phyloP scores from a whole-genome alignment of 2,797 vertebrate species.

The Acipenser ruthenus region DNA sequence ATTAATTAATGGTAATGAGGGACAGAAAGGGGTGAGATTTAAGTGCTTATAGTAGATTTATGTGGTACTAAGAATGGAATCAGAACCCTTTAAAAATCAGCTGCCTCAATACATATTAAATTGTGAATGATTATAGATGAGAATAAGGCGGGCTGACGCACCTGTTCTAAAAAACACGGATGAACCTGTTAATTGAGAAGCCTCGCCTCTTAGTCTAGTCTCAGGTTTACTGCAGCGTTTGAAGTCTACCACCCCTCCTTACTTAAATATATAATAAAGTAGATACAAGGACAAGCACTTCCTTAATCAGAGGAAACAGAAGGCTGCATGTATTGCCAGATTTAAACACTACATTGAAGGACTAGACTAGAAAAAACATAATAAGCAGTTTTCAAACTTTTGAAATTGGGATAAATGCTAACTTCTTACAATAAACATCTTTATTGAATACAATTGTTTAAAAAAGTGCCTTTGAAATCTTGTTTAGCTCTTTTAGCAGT shows the following conservation, averaged over 20 bases:
- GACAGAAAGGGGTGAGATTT: conserved; percentile 69
- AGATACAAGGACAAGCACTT: conserved; percentile 48
- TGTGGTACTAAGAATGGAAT: conserved; percentile 68
- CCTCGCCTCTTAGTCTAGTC: conserved; percentile 53
- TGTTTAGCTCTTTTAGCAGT: too few species aligned
- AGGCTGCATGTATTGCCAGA: too few species aligned
- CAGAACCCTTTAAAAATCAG: conserved; percentile 70
- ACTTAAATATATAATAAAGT: too few species aligned
- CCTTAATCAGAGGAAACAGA: conserved; percentile 5
- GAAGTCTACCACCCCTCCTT: too few species aligned
- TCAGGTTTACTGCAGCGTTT: conserved; percentile 58
- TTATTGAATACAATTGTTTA: too few species aligned
- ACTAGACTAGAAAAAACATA: too few species aligned
- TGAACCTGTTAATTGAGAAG: conserved; percentile 61
- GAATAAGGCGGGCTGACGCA: conserved; percentile 61
- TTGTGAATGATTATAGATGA: conserved; percentile 71
- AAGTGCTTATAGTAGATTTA: conserved; percentile 70
- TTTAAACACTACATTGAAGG: too few species aligned
- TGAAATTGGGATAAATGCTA: too few species aligned
- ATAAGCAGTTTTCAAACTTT: too few species aligned
- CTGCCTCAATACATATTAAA: conserved; percentile 70
- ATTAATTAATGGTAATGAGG: conserved; percentile 74
- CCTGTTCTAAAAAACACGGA: conserved; percentile 51
- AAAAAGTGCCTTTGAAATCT: too few species aligned
- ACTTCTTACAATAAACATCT: too few species aligned